Conservation (phyloP, 2,113 vertebrate species). For the Sturnira hondurensis region DNA sequence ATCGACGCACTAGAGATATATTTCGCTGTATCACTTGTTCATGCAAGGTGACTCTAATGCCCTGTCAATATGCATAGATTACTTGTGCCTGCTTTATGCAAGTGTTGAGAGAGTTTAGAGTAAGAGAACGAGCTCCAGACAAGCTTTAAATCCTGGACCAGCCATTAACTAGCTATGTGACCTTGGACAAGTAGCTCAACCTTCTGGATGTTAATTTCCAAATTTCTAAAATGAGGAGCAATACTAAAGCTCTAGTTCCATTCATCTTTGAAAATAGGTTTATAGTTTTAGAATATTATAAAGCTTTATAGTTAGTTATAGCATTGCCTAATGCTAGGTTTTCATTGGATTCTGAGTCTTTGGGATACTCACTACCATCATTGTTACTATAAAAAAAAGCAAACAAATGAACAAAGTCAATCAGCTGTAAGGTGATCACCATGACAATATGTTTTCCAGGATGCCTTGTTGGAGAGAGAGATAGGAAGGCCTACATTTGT, state of each 20-base stretch:
- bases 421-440: not conserved
- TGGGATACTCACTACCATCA: not conserved
- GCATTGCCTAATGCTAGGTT: not conserved
- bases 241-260: not conserved
- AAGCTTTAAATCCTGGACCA: not conserved
- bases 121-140: not conserved
- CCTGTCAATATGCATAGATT: not conserved
- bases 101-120: not conserved
- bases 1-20: not conserved
- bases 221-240: constrained; percentile 22
- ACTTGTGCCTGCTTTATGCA: not conserved
- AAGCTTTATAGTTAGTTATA: not conserved
- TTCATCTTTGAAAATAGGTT: constrained; percentile 8
- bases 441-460: not conserved
- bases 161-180: not conserved
- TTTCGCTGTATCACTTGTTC: not conserved
- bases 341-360: constrained; percentile 29
- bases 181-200: not conserved
- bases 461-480: not conserved
- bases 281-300: not conserved
- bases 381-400: not conserved
- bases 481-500: not conserved
- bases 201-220: constrained; percentile 19
- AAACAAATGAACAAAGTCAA: not conserved
- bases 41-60: not conserved